These are phyloP conservation scores for Takifugu bimaculatus DNA, from an alignment of 2,113 vertebrate species.

Conservation along the genomic window DNA sequence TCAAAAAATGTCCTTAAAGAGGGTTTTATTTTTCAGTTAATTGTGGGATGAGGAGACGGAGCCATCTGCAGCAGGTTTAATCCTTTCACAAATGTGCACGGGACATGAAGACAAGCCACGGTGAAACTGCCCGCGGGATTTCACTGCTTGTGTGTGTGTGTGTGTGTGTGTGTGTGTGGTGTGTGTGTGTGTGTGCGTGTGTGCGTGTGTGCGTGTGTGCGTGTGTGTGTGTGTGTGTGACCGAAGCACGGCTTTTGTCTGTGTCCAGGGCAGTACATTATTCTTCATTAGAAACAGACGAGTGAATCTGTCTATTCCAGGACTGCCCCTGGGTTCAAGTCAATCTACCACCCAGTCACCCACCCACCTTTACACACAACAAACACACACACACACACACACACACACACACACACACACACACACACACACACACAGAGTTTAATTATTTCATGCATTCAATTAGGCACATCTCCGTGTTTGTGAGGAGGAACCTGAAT, in stretches of 20 bases:
- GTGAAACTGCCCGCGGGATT: neutral
- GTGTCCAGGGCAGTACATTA: constrained; percentile 59
- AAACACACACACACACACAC: constrained; percentile 6
- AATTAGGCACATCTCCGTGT: too few relatives aligned
- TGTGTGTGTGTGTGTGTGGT: constrained; percentile 7
- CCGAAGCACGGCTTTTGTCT: constrained; percentile 35
- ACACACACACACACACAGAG: constrained; percentile 13
- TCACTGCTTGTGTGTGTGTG: neutral
- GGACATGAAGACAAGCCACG: neutral
- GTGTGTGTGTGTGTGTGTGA: neutral
- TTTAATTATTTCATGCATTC: neutral
- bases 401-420: constrained; percentile 15
- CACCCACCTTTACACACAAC: constrained; percentile 16
- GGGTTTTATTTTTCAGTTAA: too few relatives aligned
- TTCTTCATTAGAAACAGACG: constrained; percentile 73
- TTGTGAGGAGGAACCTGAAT: too few relatives aligned
- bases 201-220: constrained; percentile 9
- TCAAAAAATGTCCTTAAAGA: too few relatives aligned
- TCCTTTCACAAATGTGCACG: neutral
- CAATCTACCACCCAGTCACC: constrained; percentile 44
- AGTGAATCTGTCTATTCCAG: constrained; percentile 66
- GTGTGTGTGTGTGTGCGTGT: too few relatives aligned
- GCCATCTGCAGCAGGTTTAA: neutral
- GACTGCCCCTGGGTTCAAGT: constrained; percentile 61
- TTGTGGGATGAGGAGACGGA: neutral